Percentiles rank a stretch among this genome's conserved stretches.
Evolutionary conservation across 2,113 vertebrate genomes (phyloP).

Genomic region (Acanthisitta chloris): DNA sequence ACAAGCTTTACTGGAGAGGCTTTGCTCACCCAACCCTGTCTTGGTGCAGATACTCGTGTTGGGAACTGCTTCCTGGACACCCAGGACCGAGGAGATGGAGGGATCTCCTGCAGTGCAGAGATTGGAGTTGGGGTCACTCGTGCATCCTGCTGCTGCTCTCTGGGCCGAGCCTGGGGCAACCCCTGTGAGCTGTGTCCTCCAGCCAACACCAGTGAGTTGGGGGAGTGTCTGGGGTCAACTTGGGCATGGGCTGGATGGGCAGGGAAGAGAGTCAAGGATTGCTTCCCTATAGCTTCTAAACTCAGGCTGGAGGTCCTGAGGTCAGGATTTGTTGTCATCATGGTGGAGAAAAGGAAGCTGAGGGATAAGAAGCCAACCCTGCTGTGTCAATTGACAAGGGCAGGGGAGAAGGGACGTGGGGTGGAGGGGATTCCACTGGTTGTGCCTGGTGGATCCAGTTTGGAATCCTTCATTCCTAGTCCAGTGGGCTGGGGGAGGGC

Average conservation of each 20-base stretch:
- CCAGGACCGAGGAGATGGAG: conserved; percentile 84
- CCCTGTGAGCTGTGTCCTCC: conserved; percentile 90
- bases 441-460: background rate
- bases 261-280: rapidly evolving
- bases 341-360: background rate
- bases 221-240: background rate
- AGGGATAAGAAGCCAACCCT: background rate
- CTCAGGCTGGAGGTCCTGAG: rapidly evolving
- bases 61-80: conserved; percentile 92
- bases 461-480: background rate
- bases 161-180: conserved; percentile 90
- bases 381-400: background rate
- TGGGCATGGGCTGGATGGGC: background rate
- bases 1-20: background rate
- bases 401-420: background rate
- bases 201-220: conserved; percentile 85
- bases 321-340: rapidly evolving
- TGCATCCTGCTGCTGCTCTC: conserved; percentile 91
- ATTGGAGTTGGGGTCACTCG: conserved; percentile 87
- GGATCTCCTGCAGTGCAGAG: conserved; percentile 87
- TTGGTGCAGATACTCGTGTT: conserved; percentile 81
- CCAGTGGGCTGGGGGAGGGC: background rate
- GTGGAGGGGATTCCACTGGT: background rate
- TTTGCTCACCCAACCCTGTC: background rate
- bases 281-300: rapidly evolving